phyloP scores from a whole-genome alignment of 2,888 invertebrate genomes.

The Ashinkailepas kermadecensis region DNA sequence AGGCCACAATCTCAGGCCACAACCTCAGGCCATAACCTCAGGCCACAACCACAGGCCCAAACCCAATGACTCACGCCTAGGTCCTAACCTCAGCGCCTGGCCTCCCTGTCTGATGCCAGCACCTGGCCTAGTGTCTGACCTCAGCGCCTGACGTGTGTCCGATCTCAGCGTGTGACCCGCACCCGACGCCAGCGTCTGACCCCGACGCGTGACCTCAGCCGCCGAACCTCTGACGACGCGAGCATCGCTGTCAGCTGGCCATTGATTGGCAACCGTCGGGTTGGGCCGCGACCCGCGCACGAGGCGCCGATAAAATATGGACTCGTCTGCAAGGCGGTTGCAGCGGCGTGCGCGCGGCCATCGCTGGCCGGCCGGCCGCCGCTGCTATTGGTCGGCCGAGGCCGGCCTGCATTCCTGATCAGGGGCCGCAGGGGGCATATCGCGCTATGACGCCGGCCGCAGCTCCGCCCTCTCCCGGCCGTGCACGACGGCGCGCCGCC shows the following conservation, averaged over 20 bases:
- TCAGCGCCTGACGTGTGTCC: not conserved
- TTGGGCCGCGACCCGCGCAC: not conserved
- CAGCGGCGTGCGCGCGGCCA: conserved; percentile 13
- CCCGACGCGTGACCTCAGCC: not conserved
- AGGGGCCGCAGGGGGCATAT: not conserved
- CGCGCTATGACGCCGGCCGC: not conserved
- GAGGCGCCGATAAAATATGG: conserved; percentile 10
- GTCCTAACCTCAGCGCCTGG: too few species aligned
- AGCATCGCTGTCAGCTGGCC: not conserved
- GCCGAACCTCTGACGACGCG: not conserved
- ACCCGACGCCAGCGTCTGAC: not conserved
- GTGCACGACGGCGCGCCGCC: not conserved
- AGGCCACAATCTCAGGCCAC: too few species aligned
- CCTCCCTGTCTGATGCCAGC: too few species aligned
- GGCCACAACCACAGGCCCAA: too few species aligned
- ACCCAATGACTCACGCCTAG: too few species aligned
- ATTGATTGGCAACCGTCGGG: conserved; percentile 4
- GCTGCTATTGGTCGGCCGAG: not conserved
- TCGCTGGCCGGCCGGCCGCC: not conserved
- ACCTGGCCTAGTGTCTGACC: too few species aligned
- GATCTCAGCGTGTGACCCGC: not conserved
- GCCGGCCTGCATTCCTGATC: not conserved
- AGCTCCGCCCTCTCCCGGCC: conserved; percentile 14
- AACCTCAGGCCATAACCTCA: too few species aligned
- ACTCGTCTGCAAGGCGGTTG: conserved; percentile 9